Base-by-base conservation (phyloP, 2,888 invertebrate genomes). In the Dryomyza anilis region DNA sequence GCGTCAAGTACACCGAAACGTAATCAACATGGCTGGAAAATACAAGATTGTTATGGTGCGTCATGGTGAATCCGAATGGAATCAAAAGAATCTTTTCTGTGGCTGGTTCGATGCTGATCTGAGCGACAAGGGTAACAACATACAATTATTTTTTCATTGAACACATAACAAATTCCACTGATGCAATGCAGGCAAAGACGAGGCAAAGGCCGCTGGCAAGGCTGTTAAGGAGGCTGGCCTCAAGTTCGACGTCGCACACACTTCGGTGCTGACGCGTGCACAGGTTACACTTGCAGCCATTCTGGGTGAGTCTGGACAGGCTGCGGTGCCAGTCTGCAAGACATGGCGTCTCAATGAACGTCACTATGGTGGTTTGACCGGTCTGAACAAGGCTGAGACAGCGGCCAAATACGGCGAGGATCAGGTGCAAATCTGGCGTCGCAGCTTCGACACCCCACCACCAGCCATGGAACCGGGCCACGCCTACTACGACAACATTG, bases 311-410 rank as follows among this genome's bases (percentile, higher is more conserved):
- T 87, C 90, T 19, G 89, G 86, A 0, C 92, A 93, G 77, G 83
- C 88, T 43, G 86, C 88, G 69, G 84, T 95, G 67, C 90, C 91
- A 0, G 84, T 91, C 21, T 81, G 86, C 19, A 91, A 91, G 80
- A 91, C 93, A 2, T 95, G 95, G 95, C 86, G 94, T 10, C 83
- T 95, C 10, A 95, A 95, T 76, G 94, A 95, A 81, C 88, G 95
- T 69, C 95, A 95, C 79, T 95, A 95, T 73, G 95, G 95, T 65
- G 92, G 91, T 23, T 86, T 95, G 5, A 95, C 94, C 50, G 94
- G 94, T n/a, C 86, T 95, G 68, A 92, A 95, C 77, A 95, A 95
- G 82, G 88, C 91, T 0, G 94, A 94, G 84, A 94, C 94, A 5
- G 94, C 94, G 25, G 90, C 90, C 56, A 93, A 94, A 76, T 95